Evolutionary conservation across 2,113 vertebrate species (phyloP).

Genomic region (Sceloporus tristichus): DNA sequence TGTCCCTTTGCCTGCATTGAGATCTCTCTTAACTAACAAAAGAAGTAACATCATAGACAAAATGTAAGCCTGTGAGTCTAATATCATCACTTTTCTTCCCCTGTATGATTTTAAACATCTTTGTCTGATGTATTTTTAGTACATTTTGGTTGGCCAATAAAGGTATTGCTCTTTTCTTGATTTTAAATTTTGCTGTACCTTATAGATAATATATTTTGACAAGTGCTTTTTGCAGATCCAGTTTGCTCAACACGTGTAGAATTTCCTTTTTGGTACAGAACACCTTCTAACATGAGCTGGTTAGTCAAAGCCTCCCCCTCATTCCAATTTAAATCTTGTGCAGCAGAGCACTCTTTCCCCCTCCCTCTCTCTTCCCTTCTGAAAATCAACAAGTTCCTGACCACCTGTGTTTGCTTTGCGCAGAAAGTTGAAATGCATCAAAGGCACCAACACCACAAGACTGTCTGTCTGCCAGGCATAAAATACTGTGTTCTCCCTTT

Average conservation of each 20-base stretch:
- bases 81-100: neutral
- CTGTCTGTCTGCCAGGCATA: neutral
- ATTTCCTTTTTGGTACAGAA: neutral
- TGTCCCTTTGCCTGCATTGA: too few species aligned
- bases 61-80: too few species aligned
- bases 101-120: neutral
- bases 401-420: neutral
- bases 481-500: neutral
- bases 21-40: too few species aligned
- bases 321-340: neutral
- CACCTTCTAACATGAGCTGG: neutral
- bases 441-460: neutral
- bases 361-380: too few species aligned
- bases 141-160: neutral
- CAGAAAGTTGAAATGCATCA: neutral
- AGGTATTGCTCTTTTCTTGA: neutral
- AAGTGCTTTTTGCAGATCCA: neutral
- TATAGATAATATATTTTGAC: neutral
- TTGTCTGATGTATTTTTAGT: neutral
- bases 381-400: constrained; percentile 9
- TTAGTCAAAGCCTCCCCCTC: neutral
- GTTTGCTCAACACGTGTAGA: neutral
- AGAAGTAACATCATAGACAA: too few species aligned
- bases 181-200: neutral
- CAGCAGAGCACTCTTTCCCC: too few species aligned